Conservation (phyloP, 2,797 vertebrate species). For the Enteromius trimaculatus region DNA sequence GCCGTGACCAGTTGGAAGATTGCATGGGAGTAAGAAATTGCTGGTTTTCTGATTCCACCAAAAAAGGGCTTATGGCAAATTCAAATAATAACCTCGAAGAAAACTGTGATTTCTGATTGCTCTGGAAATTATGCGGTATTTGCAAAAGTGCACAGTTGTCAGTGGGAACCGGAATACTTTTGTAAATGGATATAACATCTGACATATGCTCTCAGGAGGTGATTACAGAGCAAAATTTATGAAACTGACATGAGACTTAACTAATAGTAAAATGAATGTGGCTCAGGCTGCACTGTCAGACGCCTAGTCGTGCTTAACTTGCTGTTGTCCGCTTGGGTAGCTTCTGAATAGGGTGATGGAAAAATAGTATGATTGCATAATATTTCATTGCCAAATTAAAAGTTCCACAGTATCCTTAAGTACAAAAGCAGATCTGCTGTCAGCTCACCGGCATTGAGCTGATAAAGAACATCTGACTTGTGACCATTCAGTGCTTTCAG, state of each 20-base stretch:
- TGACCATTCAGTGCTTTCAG: conserved; percentile 42
- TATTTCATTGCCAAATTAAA: conserved; percentile 5
- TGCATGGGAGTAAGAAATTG: not conserved
- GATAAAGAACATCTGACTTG: conserved; percentile 52
- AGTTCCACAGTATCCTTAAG: not conserved
- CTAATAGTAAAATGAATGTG: conserved; percentile 21
- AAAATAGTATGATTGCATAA: conserved; percentile 5
- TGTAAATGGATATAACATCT: conserved; percentile 7
- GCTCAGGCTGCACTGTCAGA: not conserved
- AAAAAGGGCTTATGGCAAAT: not conserved
- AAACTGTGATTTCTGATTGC: not conserved
- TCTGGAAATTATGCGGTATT: not conserved
- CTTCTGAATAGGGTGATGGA: conserved; percentile 2
- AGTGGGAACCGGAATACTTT: not conserved
- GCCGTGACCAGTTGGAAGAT: not conserved
- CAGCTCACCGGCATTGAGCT: conserved; percentile 52
- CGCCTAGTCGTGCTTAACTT: not conserved
- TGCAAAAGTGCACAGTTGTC: not conserved
- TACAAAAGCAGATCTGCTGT: conserved; percentile 11
- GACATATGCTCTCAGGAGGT: not conserved
- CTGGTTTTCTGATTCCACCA: not conserved
- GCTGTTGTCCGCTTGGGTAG: not conserved
- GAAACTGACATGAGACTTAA: conserved; percentile 16
- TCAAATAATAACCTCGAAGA: conserved; percentile 4
- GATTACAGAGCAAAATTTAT: conserved; percentile 20